phyloP scores from a whole-genome alignment of 2,797 vertebrate species.

The Danio tinwini region DNA sequence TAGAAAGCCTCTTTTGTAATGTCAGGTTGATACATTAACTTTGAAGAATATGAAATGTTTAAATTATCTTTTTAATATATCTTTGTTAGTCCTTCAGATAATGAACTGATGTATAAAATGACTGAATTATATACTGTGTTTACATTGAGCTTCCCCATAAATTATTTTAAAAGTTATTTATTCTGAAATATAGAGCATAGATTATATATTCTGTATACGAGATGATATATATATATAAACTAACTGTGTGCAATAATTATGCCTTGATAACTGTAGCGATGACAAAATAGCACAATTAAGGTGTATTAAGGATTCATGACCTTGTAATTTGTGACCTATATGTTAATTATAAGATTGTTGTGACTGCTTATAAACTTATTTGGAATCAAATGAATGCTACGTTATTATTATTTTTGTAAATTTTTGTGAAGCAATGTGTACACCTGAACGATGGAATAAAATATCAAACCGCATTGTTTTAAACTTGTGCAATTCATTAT shows the following conservation, averaged over 20 bases:
- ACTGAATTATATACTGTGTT: slow-evolving; percentile 8
- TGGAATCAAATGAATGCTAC: slow-evolving; percentile 6
- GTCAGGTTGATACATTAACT: slow-evolving; percentile 1
- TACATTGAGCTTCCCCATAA: slow-evolving; percentile 18
- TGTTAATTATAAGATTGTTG: slow-evolving; percentile 66
- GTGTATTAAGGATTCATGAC: slow-evolving; percentile 14
- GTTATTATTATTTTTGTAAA: slow-evolving; percentile 55
- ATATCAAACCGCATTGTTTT: slow-evolving; percentile 77
- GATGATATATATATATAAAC: slow-evolving; percentile 59
- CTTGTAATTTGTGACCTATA: slow-evolving; percentile 58
- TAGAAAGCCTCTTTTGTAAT: slow-evolving; percentile 30
- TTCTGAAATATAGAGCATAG: slow-evolving; percentile 24
- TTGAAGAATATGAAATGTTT: slow-evolving; percentile 12
- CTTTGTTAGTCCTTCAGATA: background rate
- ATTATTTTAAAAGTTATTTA: slow-evolving; percentile 33
- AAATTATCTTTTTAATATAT: slow-evolving; percentile 17
- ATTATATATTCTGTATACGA: slow-evolving; percentile 55
- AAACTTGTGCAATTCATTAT: slow-evolving; percentile 79
- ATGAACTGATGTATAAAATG: slow-evolving; percentile 16
- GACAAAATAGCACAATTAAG: slow-evolving; percentile 24
- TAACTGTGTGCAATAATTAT: slow-evolving; percentile 55
- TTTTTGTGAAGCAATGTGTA: slow-evolving; percentile 66
- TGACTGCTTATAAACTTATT: slow-evolving; percentile 62
- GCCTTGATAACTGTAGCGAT: slow-evolving; percentile 46
- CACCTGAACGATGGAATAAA: slow-evolving; percentile 80